phyloP scores from a whole-genome alignment of 2,888 invertebrate genomes.

The Noctua comes region DNA sequence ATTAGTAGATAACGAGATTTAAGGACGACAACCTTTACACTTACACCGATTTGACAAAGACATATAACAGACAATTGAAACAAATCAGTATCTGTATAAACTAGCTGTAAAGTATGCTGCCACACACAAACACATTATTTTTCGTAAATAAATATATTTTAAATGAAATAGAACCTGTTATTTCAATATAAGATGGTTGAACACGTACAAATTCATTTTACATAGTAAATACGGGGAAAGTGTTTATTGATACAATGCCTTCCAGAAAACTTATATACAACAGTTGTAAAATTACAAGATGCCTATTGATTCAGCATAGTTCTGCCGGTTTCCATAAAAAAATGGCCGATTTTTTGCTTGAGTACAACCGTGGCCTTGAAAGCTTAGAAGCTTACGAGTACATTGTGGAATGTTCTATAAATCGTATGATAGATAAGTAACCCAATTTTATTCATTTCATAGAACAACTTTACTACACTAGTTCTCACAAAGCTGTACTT shows the following conservation, averaged over 20 bases:
- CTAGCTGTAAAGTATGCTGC: no score
- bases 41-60: background rate
- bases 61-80: background rate
- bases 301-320: constrained; percentile 18
- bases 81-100: background rate
- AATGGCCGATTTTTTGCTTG: constrained; percentile 28
- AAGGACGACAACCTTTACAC: background rate
- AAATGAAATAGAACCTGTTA: background rate
- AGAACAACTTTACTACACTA: background rate
- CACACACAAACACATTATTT: background rate
- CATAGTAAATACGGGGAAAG: background rate
- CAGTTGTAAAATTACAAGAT: constrained; percentile 19
- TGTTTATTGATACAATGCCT: background rate
- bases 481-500: background rate
- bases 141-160: background rate
- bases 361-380: constrained; percentile 43
- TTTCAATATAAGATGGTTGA: background rate
- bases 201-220: background rate
- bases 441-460: background rate
- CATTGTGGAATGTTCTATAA: background rate
- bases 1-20: background rate
- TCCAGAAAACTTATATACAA: background rate
- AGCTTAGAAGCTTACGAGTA: constrained; percentile 42
- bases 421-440: background rate
- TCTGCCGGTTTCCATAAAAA: constrained; percentile 32